A percentile compares a stretch with the other conserved stretches of the same genome.
These are phyloP conservation scores for Chelidonichthys spinosus DNA, from an alignment of 2,797 vertebrate genomes.

Conservation along the genomic window DNA sequence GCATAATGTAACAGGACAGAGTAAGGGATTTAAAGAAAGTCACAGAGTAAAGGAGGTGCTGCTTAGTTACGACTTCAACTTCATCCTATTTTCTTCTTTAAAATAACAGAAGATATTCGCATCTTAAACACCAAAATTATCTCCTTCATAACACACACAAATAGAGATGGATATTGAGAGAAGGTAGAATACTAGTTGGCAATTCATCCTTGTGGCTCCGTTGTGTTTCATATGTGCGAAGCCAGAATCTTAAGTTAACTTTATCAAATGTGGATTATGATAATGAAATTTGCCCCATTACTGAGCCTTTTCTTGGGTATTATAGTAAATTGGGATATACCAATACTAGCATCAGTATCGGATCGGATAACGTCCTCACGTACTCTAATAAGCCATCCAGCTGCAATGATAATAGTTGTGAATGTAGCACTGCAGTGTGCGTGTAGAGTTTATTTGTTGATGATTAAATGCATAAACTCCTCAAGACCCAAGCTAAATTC, in stretches of 20 bases:
- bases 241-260: background rate
- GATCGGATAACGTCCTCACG: too few relatives aligned
- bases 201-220: background rate
- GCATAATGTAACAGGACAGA: slow-evolving; percentile 62
- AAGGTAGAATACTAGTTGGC: background rate
- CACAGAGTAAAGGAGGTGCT: slow-evolving; percentile 23
- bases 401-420: too few relatives aligned
- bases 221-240: background rate
- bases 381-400: too few relatives aligned
- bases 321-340: too few relatives aligned
- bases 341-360: too few relatives aligned
- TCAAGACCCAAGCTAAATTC: too few relatives aligned
- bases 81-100: slow-evolving; percentile 4
- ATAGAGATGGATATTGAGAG: background rate
- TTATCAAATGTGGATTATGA: background rate
- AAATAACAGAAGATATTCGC: background rate
- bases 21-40: slow-evolving; percentile 28
- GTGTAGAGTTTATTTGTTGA: too few relatives aligned
- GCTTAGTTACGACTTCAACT: slow-evolving; percentile 15
- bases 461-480: too few relatives aligned
- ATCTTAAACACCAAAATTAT: background rate
- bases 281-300: background rate
- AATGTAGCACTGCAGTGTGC: too few relatives aligned
- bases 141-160: background rate
- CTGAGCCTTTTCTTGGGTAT: background rate